Evolutionary conservation across 2,113 vertebrate species (phyloP), one percentile per base, ranked within the genome.

Genomic region (Mus pahari): DNA sequence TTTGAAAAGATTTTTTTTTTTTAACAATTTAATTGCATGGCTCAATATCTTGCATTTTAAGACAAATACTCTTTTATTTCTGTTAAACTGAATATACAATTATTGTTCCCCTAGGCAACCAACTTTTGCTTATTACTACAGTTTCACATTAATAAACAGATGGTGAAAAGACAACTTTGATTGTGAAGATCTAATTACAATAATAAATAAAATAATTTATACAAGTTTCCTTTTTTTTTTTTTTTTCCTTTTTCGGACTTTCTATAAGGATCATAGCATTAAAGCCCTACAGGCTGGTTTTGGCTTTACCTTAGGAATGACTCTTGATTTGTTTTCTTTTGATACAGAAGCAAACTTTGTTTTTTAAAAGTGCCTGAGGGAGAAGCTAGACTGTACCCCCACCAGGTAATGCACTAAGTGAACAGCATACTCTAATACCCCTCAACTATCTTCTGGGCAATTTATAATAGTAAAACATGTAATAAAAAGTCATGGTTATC

Each of bases 151-250:
- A 98, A 98, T 98, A 98, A 99, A 98, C 96, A 98, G 98, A 98
- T 78, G 94, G 98, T 97, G 97, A 98, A 98, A 98, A 99, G 98
- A 98, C 98, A 98, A 98, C 97, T 98, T 97, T 98, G 98, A 98
- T 98, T 98, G 98, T 98, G 98, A 98, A 98, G 97, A 98, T 97
- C 98, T 99, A 99, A 99, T 98, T 98, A 99, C 98, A 98, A 96
- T 98, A 99, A 99, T 99, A 98, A 99, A 98, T 99, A 98, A 99
- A 98, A 99, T 99, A 98, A 98, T 98, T 98, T 98, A 98, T 98
- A 98, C 98, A 98, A 89, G 92, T 42, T 93, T 98, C 94, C 64
- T 95, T 75, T 86, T 74, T 94, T 95, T 73, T 93, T 95, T 96
- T 93, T 66, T 42, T 24, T 24, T 97, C 48, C 45, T 75, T 45